Conservation (phyloP, 2,888 invertebrate genomes). For the Cheilosia vulpina region DNA sequence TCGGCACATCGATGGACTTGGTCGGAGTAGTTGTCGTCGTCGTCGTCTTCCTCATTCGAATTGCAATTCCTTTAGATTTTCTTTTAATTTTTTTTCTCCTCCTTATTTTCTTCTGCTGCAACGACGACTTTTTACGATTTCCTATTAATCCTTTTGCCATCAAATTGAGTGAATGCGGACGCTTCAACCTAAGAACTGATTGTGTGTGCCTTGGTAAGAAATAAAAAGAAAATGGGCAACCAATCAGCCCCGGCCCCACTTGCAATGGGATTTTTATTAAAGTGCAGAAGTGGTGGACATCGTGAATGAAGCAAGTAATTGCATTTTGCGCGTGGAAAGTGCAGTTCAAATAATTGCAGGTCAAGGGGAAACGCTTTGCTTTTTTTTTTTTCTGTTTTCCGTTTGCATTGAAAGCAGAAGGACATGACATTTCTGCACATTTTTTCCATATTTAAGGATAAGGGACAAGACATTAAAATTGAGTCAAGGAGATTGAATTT, state of each 20-base stretch:
- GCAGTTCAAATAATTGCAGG: conserved; percentile 72
- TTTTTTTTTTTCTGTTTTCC: conserved; percentile 1
- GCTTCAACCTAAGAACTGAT: not conserved
- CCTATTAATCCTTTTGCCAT: conserved; percentile 61
- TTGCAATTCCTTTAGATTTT: conserved; percentile 61
- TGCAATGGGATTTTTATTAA: conserved; percentile 65
- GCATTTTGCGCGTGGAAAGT: conserved; percentile 70
- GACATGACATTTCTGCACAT: conserved; percentile 1
- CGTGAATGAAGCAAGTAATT: conserved; percentile 72
- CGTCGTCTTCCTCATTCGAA: not conserved
- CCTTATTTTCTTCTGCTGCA: conserved; percentile 50
- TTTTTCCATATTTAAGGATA: not conserved
- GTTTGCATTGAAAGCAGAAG: conserved; percentile 9
- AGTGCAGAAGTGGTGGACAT: conserved; percentile 62
- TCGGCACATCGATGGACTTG: conserved; percentile 42
- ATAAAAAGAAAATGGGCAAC: conserved; percentile 1
- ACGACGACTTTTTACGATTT: conserved; percentile 50
- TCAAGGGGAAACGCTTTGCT: conserved; percentile 50
- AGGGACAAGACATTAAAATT: conserved; percentile 21
- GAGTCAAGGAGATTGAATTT: conserved; percentile 28
- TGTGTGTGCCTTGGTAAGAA: not conserved
- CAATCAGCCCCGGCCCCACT: conserved; percentile 37
- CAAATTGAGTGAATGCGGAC: conserved; percentile 37
- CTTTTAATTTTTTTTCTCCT: conserved; percentile 2
- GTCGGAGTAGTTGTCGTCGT: conserved; percentile 31